phyloP scores from a whole-genome alignment of 2,113 vertebrate species.

The Diphyllodes magnificus region DNA sequence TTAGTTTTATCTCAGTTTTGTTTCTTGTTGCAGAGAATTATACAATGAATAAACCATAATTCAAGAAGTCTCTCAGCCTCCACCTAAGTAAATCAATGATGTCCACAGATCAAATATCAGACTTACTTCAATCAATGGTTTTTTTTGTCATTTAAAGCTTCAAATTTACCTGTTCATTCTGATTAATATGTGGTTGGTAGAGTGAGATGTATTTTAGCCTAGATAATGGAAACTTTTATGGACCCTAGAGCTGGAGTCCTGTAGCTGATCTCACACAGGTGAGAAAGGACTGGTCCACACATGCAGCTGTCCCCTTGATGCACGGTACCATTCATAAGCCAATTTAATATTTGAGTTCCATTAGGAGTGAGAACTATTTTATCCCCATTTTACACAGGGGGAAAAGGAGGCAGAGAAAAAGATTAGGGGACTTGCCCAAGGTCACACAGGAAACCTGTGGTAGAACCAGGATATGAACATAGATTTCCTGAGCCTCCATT shows the following conservation, averaged over 20 bases:
- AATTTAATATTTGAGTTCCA: not conserved
- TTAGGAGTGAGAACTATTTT: not conserved
- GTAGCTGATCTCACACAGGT: not conserved
- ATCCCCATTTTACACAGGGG: not conserved
- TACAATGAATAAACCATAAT: not conserved
- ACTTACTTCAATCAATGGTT: not conserved
- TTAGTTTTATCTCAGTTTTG: not conserved
- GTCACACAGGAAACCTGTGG: constrained; percentile 53
- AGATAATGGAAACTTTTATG: not conserved
- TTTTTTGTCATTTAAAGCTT: not conserved
- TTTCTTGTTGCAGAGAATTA: not conserved
- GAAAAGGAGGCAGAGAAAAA: not conserved
- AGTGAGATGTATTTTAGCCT: not conserved
- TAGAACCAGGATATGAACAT: constrained; percentile 55
- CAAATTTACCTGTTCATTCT: not conserved
- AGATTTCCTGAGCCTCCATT: constrained; percentile 62
- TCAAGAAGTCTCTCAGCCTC: not conserved
- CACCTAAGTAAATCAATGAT: not conserved
- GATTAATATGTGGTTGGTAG: not conserved
- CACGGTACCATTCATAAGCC: rapidly evolving
- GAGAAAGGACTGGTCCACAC: not conserved
- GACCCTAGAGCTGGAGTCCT: not conserved
- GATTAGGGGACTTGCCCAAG: not conserved
- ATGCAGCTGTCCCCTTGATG: not conserved
- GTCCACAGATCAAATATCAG: not conserved